phyloP scores from a whole-genome alignment of 2,113 vertebrate genomes.

The Lophochroa leadbeateri region DNA sequence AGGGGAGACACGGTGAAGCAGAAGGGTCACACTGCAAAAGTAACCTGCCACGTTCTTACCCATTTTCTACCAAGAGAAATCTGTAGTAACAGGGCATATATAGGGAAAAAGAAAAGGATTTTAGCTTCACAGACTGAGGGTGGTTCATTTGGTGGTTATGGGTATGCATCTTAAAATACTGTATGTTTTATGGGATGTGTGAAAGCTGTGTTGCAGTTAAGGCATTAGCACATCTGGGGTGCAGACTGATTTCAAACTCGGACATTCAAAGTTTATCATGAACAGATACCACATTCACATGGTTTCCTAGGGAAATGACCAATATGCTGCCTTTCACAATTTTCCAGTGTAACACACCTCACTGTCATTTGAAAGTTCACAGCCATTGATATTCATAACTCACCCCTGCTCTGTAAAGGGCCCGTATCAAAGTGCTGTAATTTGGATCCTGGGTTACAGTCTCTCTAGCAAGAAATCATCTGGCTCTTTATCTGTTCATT shows the following conservation, averaged over 20 bases:
- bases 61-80: neutral
- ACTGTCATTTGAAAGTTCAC: neutral
- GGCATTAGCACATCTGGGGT: neutral
- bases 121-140: neutral
- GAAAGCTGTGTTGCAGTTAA: neutral
- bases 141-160: neutral
- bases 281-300: neutral
- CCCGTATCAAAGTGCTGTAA: neutral
- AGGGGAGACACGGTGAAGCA: neutral
- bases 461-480: neutral
- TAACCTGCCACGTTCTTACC: neutral
- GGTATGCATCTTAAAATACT: neutral
- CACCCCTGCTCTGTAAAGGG: rapidly evolving
- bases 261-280: neutral
- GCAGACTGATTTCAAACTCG: neutral
- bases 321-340: neutral
- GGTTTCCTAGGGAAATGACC: neutral
- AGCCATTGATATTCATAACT: neutral
- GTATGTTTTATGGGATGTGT: neutral
- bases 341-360: neutral
- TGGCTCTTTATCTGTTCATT: neutral
- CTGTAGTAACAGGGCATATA: neutral
- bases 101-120: neutral
- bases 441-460: neutral
- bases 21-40: neutral